Evolutionary conservation across 2,888 invertebrate genomes (phyloP), one percentile per base, ranked within the genome.

Genomic region (Gortyna flavago): DNA sequence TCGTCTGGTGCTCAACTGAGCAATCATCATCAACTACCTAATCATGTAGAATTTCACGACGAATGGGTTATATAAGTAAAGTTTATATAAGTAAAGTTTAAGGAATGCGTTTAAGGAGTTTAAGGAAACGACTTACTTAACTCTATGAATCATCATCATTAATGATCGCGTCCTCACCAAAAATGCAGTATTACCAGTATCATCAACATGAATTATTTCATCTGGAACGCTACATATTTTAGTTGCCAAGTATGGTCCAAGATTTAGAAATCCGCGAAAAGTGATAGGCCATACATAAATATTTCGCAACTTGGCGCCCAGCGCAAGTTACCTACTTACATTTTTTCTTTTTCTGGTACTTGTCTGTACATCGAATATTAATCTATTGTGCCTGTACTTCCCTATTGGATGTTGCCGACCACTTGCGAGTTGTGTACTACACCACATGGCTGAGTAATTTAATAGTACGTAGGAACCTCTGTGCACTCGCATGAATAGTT

Each of bases 131-230:
- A n/a, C n/a, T n/a, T n/a, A n/a, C n/a, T n/a, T n/a, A n/a, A n/a
- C n/a, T n/a, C n/a, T n/a, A 41, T 80, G 79, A 80, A 41, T 80
- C 81, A 80, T 18, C 81, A 5, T 51, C 57, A 64, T 16, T 80
- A 64, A 64, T 18, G 75, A 68, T 25, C 51, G 61, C 41, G 68
- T 18, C 68, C 51, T 75, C 64, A 25, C 48, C 80, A 59, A 80
- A 75, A 29, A 81, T 80, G 76, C 57, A 21, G 64, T 35, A 25
- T 41, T 68, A 81, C 79, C 75, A 68, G 75, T 81, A 57, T 41
- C 57, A 59, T 65, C 21, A 41, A 72, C 32, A 72, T 41, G 4
- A 41, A 18, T 65, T 65, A 72, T 79, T 48, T 69, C 7, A 29
- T 62, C 51, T 35, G 77, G 79, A 77, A 77, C 44, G 70, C 16